Evolutionary conservation across 2,888 invertebrate genomes (phyloP).

Genomic region (Drosophila borborema): DNA sequence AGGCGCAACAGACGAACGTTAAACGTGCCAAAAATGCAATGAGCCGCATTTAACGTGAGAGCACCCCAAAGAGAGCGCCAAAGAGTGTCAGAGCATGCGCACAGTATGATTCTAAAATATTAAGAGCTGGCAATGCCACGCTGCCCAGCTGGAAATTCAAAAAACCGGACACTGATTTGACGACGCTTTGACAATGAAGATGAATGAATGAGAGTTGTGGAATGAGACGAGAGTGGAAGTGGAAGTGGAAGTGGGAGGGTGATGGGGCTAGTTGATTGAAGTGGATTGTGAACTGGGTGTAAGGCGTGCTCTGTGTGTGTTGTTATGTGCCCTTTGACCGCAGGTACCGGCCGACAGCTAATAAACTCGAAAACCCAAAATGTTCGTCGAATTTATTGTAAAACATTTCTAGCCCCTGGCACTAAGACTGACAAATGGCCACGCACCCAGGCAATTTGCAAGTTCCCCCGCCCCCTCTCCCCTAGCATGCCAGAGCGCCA

Average conservation of each 20-base stretch:
- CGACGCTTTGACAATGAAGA: conserved; percentile 70
- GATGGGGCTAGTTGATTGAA: conserved; percentile 2
- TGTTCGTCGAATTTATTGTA: conserved; percentile 74
- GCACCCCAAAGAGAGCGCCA: conserved; percentile 15
- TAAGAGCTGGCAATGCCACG: conserved; percentile 65
- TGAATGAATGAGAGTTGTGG: conserved; percentile 56
- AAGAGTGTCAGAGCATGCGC: conserved; percentile 61
- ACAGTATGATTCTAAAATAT: conserved; percentile 5
- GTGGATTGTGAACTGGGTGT: background rate
- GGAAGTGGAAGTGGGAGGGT: background rate
- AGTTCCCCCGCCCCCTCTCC: conserved; percentile 18
- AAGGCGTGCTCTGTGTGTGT: conserved; percentile 9
- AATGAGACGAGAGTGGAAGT: background rate
- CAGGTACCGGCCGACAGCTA: conserved; percentile 73
- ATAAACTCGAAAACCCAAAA: conserved; percentile 72
- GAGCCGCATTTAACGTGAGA: conserved; percentile 32
- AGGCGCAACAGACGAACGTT: conserved; percentile 76
- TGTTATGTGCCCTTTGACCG: conserved; percentile 66
- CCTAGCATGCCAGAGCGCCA: too few species aligned
- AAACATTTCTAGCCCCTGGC: conserved; percentile 60
- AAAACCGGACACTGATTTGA: conserved; percentile 69
- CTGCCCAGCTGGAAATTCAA: conserved; percentile 22
- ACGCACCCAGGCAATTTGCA: conserved; percentile 76
- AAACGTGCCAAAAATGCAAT: conserved; percentile 52
- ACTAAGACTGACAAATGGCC: conserved; percentile 78